Evolutionary conservation across 2,113 vertebrate species (phyloP).

Genomic region (Phyllostomus hastatus): DNA sequence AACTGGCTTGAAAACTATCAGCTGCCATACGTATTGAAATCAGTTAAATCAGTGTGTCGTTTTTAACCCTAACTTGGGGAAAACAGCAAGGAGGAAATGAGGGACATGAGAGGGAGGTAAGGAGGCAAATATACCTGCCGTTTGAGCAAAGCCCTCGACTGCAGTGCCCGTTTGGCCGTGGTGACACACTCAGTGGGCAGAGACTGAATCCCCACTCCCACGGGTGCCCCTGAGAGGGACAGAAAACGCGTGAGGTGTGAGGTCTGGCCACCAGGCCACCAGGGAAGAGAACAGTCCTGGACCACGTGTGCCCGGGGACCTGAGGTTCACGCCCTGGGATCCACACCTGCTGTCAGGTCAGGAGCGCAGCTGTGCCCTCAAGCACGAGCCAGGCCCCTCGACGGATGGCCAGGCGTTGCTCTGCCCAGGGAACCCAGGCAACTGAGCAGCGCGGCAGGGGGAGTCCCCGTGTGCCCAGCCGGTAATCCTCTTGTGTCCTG

Average conservation of each 20-base stretch:
- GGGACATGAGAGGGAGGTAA: not conserved
- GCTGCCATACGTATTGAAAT: not conserved
- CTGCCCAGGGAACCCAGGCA: not conserved
- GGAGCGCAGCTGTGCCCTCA: accelerated
- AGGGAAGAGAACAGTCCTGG: not conserved
- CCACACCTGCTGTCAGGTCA: not conserved
- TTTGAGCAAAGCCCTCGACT: not conserved
- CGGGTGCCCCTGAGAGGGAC: accelerated
- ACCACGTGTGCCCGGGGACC: not conserved
- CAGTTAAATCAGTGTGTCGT: not conserved
- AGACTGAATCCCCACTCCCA: not conserved
- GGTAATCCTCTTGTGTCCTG: not conserved
- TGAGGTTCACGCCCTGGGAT: not conserved
- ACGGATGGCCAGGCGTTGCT: not conserved
- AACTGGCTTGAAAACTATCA: not conserved
- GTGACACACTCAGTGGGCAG: not conserved
- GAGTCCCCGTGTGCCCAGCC: not conserved
- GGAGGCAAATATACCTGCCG: not conserved
- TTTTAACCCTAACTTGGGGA: not conserved
- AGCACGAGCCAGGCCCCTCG: not conserved
- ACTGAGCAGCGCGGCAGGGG: not conserved
- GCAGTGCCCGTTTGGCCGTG: accelerated
- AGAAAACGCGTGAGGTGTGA: accelerated
- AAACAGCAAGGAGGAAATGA: not conserved
- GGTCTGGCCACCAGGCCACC: not conserved